Percentiles rank a stretch among this genome's conserved stretches.
Conservation (phyloP, 2,888 invertebrate species). For the Rhodophaea formosa region DNA sequence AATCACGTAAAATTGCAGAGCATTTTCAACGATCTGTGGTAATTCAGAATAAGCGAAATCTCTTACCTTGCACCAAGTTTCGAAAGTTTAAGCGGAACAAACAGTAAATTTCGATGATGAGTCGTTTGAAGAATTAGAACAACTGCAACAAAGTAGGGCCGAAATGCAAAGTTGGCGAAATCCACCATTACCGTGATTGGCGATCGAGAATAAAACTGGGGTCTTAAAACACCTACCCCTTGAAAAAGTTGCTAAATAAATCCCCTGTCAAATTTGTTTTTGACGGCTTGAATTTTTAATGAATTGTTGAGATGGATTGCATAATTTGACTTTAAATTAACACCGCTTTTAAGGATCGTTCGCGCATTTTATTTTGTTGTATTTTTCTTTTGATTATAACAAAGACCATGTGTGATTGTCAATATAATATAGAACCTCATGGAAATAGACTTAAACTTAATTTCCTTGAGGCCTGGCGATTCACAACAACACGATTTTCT, state of each 20-base stretch:
- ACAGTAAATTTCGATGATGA: slow-evolving; percentile 69
- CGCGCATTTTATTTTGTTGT: too few species aligned
- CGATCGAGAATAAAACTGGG: slow-evolving; percentile 31
- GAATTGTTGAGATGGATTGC: slow-evolving; percentile 14
- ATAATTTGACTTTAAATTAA: slow-evolving; percentile 7
- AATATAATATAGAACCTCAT: too few species aligned
- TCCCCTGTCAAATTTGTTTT: slow-evolving; percentile 17
- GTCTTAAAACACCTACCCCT: slow-evolving; percentile 13
- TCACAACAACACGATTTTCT: too few species aligned
- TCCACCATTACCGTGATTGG: slow-evolving; percentile 36
- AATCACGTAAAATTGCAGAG: too few species aligned
- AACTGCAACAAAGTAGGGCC: slow-evolving; percentile 47
- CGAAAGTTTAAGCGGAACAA: slow-evolving; percentile 52
- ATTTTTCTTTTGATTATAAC: too few species aligned
- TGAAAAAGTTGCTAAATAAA: slow-evolving; percentile 15
- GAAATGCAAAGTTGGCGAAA: slow-evolving; percentile 44
- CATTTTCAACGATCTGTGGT: too few species aligned
- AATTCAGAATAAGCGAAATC: too few species aligned
- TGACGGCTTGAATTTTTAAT: slow-evolving; percentile 18
- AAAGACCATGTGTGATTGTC: too few species aligned
- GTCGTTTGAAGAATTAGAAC: slow-evolving; percentile 67
- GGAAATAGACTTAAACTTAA: too few species aligned
- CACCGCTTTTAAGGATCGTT: not conserved
- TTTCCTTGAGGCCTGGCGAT: too few species aligned
- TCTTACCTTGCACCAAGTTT: slow-evolving; percentile 30